Evolutionary conservation across 1,140 invertebrate genomes (phyloP), one percentile per base, ranked within the genome.

Genomic region (Acromyrmex echinatior): DNA sequence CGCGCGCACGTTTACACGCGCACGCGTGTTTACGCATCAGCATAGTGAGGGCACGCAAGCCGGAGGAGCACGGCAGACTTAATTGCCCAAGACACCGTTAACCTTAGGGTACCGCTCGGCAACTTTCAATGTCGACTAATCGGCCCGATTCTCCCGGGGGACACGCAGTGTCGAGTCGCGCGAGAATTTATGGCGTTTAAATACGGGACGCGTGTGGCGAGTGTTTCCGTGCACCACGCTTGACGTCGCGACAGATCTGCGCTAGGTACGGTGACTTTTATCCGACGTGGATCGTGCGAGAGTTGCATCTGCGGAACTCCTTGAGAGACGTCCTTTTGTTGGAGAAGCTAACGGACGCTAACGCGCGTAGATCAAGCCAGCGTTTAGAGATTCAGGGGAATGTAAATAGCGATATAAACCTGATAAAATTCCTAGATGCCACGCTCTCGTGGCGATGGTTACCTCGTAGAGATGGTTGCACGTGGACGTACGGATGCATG

Each of bases 11-110:
- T n/a, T 16, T 25, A 62, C 14, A 56, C 45, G 35, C 45, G 82
- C 31, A 53, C 49, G 45, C 28, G 62, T 49, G 53, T 86, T 86
- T 90, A 87, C 88, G 78, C 81, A 86, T 87, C 88, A 86, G 91
- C 86, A 84, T 88, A 91, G 89, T 86, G 85, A 73, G 56, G 60
- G 62, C 78, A 85, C 79, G 86, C 88, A 79, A 82, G 45, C 66
- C 58, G 77, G 78, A 73, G 56, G 79, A 86, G 70, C 68, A 76
- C 84, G 88, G 90, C 91, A 92, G 88, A 89, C 87, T 93, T 92
- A 92, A 92, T 93, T 93, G 91, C 81, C 39, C 39, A 76, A 92
- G 81, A 92, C 79, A 81, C 92, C 91, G 92, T 93, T 92, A 93
- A 92, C 87, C 87, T 88, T 88, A 73, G 88, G 87, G 84, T 92